Evolutionary conservation across 2,797 vertebrate species (phyloP), one percentile per base, ranked within the genome.

Genomic region (Galagoides demidoff): DNA sequence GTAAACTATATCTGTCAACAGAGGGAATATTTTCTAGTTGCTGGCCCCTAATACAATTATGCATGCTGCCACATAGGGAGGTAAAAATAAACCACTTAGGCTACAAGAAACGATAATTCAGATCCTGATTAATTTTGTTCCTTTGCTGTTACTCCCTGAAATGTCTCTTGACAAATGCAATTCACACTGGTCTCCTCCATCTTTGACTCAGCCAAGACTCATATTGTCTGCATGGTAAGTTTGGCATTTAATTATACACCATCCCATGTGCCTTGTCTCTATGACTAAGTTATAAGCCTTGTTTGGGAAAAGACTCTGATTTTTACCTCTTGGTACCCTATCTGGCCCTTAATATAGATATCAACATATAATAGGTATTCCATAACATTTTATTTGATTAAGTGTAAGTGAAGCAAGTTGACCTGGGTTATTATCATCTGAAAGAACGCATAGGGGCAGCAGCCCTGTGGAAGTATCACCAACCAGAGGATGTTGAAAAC

Each of bases 51-150:
- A 83, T 55, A 77, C 16, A 89, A 70, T 79, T 91, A 57, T 92
- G 8, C 12, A 19, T 88, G 27, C 23, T 90, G 2, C 43, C 88
- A 12, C 74, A 71, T 6, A 76, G 11, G 34, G 59, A 45, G 31
- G 37, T 34, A 92, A 94, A 95, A 85, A 85, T 37, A 92, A 81
- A 49, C 25, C 66, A 49, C 17, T 81, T 70, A 57, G 11, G 12
- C 14, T 76, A n/a, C 20, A 84, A 77, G 31, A 92, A 90, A 63
- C 68, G 27, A 57, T 29, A 27, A 91, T 70, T 76, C 22, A 45
- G 52, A 29, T 55, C 23, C 37, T 55, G 22, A 34, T 63, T 84
- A 61, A 79, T 81, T 92, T 83, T 92, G 14, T 61, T 11, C 29
- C 29, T 64, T 94, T 94, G 25, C 27, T 66, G n/a, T 57, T 57